A percentile compares a stretch with the other conserved stretches of the same genome.
These are phyloP conservation scores for Anneissia japonica DNA, from an alignment of 35 echinoderm and acorn worm genomes.

Conservation along the genomic window DNA sequence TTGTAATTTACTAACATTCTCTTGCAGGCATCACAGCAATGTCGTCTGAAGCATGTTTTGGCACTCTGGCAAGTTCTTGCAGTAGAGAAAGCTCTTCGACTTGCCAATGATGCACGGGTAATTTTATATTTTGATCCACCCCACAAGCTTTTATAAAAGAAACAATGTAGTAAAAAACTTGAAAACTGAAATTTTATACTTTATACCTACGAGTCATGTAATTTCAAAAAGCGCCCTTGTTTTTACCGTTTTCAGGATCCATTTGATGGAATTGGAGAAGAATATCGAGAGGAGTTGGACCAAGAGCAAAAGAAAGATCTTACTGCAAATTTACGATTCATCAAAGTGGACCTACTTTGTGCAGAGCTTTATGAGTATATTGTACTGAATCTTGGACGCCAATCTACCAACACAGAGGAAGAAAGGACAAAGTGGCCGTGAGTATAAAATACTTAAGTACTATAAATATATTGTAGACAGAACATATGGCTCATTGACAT, in stretches of 20 bases:
- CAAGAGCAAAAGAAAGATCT: background rate
- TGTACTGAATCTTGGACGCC: background rate
- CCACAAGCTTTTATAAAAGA: too few species aligned
- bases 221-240: too few species aligned
- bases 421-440: background rate
- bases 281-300: background rate
- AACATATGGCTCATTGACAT: too few species aligned
- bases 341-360: background rate
- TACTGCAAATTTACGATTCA: background rate
- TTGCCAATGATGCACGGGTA: background rate
- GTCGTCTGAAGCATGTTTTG: background rate
- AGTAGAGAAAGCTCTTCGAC: background rate
- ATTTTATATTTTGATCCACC: too few species aligned
- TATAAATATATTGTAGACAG: too few species aligned
- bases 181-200: too few species aligned
- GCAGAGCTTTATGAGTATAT: background rate
- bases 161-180: too few species aligned
- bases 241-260: background rate
- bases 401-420: background rate
- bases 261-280: background rate
- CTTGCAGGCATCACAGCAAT: background rate
- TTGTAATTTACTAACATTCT: too few species aligned
- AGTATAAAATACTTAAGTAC: background rate
- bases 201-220: too few species aligned
- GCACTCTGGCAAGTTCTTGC: slow-evolving; percentile 4